Evolutionary conservation across 2,797 vertebrate genomes (phyloP).

Genomic region (Podarcis lilfordi): DNA sequence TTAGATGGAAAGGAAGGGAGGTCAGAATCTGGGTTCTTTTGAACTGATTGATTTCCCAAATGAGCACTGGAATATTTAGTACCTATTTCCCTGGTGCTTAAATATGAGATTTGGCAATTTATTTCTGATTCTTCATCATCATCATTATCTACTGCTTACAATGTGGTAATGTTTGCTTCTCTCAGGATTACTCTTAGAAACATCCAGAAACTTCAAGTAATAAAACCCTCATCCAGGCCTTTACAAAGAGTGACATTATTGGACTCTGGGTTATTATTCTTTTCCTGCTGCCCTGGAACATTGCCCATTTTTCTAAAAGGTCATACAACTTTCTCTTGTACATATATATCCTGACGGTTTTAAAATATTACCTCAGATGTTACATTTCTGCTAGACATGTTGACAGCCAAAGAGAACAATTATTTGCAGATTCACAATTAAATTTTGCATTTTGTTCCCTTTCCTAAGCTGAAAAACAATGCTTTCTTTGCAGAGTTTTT

Average conservation of each 20-base stretch:
- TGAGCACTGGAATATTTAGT: conserved; percentile 18
- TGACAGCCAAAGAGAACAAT: conserved; percentile 14
- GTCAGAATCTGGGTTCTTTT: background rate
- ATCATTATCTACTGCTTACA: conserved; percentile 43
- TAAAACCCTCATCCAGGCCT: background rate
- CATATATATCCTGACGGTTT: background rate
- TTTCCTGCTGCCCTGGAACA: conserved; percentile 39
- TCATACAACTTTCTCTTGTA: background rate
- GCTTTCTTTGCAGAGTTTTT: background rate
- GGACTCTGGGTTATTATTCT: conserved; percentile 47
- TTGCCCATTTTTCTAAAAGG: conserved; percentile 8
- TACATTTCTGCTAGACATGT: background rate
- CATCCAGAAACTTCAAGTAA: conserved; percentile 61
- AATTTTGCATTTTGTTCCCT: background rate
- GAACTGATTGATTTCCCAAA: background rate
- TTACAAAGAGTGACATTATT: conserved; percentile 54
- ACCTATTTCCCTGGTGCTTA: conserved; percentile 42
- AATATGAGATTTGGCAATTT: conserved; percentile 27
- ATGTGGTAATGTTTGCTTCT: conserved; percentile 50
- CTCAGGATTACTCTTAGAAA: conserved; percentile 59
- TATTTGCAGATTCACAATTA: conserved; percentile 34
- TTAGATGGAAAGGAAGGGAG: background rate
- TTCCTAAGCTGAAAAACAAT: background rate
- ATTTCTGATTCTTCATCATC: conserved; percentile 40
- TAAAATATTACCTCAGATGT: background rate